Conservation (phyloP, 2,113 vertebrate species). For the Gymnobelideus leadbeateri region DNA sequence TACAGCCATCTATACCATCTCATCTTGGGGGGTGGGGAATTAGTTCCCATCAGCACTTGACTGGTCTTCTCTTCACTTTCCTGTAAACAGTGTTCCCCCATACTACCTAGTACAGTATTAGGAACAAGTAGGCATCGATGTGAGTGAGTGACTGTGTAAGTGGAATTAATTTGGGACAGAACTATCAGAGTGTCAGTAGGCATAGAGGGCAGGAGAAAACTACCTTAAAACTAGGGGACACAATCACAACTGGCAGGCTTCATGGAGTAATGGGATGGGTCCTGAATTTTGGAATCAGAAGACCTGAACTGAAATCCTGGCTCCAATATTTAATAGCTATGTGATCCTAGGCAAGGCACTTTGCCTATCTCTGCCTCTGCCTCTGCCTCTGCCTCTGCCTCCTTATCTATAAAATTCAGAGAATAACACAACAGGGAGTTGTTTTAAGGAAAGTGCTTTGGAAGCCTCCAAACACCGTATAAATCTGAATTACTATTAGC, state of each 20-base stretch:
- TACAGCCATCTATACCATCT: constrained; percentile 32
- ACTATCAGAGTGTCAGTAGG: background rate
- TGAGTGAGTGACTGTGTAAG: background rate
- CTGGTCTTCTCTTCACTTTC: background rate
- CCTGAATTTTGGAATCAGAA: constrained; percentile 18
- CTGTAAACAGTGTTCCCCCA: background rate
- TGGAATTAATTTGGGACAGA: background rate
- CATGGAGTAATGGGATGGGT: background rate
- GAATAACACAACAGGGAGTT: background rate
- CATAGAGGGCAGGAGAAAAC: background rate
- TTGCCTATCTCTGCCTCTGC: background rate
- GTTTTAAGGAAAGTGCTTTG: background rate
- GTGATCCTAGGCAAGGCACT: constrained; percentile 2
- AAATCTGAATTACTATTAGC: background rate
- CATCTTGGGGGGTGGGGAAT: constrained; percentile 36
- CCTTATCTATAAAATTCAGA: background rate
- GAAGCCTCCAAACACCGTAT: background rate
- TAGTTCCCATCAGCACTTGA: background rate
- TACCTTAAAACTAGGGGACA: background rate
- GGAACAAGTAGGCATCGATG: constrained; percentile 13
- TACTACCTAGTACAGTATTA: background rate
- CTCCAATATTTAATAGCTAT: background rate
- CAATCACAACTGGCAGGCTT: background rate
- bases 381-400: background rate
- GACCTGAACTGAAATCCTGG: background rate